Base-by-base conservation (phyloP, 2,888 invertebrate genomes). In the Pollenia griseotomentosa region DNA sequence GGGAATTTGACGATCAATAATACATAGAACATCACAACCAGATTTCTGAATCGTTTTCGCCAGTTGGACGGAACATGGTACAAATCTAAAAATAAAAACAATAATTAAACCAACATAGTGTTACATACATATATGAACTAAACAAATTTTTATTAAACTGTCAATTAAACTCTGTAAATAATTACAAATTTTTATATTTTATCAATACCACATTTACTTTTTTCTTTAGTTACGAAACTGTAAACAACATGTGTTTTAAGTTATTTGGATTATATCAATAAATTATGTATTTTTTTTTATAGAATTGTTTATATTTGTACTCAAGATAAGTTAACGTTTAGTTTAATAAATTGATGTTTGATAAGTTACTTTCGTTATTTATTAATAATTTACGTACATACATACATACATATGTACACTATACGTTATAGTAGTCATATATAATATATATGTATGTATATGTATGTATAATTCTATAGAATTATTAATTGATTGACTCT, bases 11-110 rank as follows among this genome's bases (percentile, higher is more conserved):
- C 91, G 90, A 85, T 93, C 93, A 85, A 93, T 91, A 40, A 93
- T 89, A 82, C 93, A 93, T 7, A 93, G 89, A 44, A 92, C 91
- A 90, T 93, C 93, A 83, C 90, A 91, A 48, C 92, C 90, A 10
- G 91, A 89, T 68, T 90, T 90, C 75, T 90, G 90, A 68, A 92
- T 91, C 8, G 91, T 85, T 81, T 91, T 92, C 42, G 91, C 90
- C 81, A 93, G 71, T 81, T 90, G 90, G 8, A 93, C 91, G n/a
- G 90, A 88, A 88, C 92, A 92, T 42, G 93, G 93, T 74, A 91
- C 57, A 71, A 93, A 88, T 86, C 93, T 93, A 51, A n/a, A 68
- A 53, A 42, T 0, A 74, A 77, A 55, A 71, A 57, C 10, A 33
- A 65, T 7, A 6, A 46, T 12, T 44, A 19, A 8, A 48, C 14